Conservation (phyloP, 2,888 invertebrate species). For the Scaptomyza polygonia region DNA sequence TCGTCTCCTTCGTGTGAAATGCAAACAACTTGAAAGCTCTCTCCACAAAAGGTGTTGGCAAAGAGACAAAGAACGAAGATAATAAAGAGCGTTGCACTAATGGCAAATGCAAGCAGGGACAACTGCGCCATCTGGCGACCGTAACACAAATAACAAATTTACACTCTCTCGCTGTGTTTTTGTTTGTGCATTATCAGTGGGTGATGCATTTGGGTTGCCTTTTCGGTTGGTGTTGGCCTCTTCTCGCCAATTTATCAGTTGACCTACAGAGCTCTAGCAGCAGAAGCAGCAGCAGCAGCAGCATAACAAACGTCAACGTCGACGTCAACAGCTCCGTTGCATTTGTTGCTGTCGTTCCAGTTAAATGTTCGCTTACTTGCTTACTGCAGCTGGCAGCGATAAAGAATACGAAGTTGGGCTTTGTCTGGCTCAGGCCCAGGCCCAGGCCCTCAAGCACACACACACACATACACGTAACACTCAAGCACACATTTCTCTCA, state of each 20-base stretch:
- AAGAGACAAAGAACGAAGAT: constrained; percentile 11
- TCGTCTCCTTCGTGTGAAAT: constrained; percentile 33
- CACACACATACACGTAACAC: not conserved
- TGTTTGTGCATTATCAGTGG: constrained; percentile 39
- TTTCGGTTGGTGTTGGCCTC: constrained; percentile 46
- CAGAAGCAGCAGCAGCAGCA: constrained; percentile 6
- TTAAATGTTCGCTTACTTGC: constrained; percentile 31
- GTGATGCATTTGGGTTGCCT: constrained; percentile 50
- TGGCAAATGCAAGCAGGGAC: constrained; percentile 33
- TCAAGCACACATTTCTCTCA: constrained; percentile 32
- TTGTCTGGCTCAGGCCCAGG: constrained; percentile 9
- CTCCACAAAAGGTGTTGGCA: constrained; percentile 16
- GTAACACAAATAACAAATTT: constrained; percentile 27
- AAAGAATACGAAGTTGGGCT: constrained; percentile 40
- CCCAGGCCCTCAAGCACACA: constrained; percentile 16
- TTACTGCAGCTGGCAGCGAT: constrained; percentile 43
- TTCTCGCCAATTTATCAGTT: constrained; percentile 67
- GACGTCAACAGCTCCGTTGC: constrained; percentile 20
- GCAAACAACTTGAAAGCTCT: constrained; percentile 31
- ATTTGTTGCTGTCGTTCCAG: constrained; percentile 48
- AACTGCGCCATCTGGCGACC: constrained; percentile 47
- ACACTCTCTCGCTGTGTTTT: not conserved
- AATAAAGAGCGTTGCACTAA: constrained; percentile 23
- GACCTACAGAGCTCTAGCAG: constrained; percentile 64
- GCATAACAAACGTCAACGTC: constrained; percentile 3